A percentile compares a stretch with the other conserved stretches of the same genome.
Conservation (phyloP, 2,888 invertebrate genomes). For the Pemphredon lugubris region DNA sequence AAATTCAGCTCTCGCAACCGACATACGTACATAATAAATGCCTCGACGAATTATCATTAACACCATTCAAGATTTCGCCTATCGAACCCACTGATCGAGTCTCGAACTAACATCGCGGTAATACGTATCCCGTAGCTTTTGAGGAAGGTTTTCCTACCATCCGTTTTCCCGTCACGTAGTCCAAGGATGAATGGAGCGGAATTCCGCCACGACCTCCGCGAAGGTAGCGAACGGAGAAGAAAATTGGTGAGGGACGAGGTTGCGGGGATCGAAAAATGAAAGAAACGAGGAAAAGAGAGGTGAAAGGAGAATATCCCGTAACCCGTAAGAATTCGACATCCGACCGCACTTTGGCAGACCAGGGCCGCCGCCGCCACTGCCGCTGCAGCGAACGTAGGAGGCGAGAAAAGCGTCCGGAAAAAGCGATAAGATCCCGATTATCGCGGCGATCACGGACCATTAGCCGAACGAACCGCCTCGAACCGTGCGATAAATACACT, state of each 20-base stretch:
- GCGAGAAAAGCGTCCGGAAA: conserved; percentile 33
- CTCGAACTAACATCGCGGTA: conserved; percentile 15
- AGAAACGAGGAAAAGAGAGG: conserved; percentile 12
- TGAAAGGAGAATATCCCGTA: neutral
- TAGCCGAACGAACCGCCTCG: conserved; percentile 46
- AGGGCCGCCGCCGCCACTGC: too few species aligned
- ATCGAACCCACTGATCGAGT: conserved; percentile 3
- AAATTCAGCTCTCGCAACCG: too few species aligned
- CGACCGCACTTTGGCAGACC: conserved; percentile 26
- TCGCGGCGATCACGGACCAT: conserved; percentile 54
- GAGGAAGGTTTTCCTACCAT: conserved; percentile 38
- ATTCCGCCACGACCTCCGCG: conserved; percentile 30
- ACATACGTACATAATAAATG: too few species aligned
- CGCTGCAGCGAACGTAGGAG: conserved; percentile 2
- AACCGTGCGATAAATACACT: conserved; percentile 44
- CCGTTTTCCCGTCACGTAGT: conserved; percentile 57
- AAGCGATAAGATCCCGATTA: conserved; percentile 55
- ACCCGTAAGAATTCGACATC: conserved; percentile 26
- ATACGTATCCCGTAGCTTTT: conserved; percentile 32
- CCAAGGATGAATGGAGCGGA: conserved; percentile 54
- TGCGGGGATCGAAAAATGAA: neutral
- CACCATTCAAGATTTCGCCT: too few species aligned
- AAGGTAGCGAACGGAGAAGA: conserved; percentile 26
- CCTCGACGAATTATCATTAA: too few species aligned
- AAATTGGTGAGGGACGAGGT: conserved; percentile 24